Evolutionary conservation across 2,113 vertebrate genomes (phyloP).

Genomic region (Kryptolebias marmoratus): DNA sequence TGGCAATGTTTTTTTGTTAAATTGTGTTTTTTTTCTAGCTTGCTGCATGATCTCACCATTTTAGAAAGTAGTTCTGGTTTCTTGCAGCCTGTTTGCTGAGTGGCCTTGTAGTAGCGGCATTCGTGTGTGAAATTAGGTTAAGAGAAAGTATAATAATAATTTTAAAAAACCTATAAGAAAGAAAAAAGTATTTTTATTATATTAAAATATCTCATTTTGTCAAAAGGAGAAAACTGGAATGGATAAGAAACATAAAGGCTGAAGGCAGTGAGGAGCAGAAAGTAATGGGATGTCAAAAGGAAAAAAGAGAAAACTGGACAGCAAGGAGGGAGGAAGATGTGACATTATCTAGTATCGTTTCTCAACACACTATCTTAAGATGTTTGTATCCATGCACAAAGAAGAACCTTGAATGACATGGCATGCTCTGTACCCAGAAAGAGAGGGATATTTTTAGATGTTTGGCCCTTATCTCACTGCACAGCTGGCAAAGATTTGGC

Average conservation of each 20-base stretch:
- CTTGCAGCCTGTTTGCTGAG: not conserved
- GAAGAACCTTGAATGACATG: slow-evolving; percentile 59
- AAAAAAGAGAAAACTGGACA: slow-evolving; percentile 11
- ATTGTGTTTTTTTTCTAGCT: not conserved
- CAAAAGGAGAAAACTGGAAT: not conserved
- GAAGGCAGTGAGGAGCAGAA: not conserved
- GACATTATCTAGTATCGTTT: slow-evolving; percentile 47
- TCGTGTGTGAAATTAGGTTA: not conserved
- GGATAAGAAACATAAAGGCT: not conserved
- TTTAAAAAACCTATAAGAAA: not conserved
- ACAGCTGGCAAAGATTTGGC: slow-evolving; percentile 62
- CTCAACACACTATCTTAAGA: slow-evolving; percentile 44
- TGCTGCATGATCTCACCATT: not conserved
- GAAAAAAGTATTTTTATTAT: not conserved
- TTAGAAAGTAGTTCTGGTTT: not conserved
- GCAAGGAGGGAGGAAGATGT: slow-evolving; percentile 18
- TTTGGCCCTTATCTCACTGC: slow-evolving; percentile 65
- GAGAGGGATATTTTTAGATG: slow-evolving; percentile 67
- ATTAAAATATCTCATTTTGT: slow-evolving; percentile 5
- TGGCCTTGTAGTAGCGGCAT: not conserved
- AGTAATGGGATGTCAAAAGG: slow-evolving; percentile 23
- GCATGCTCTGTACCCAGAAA: slow-evolving; percentile 38
- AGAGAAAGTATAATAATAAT: too few relatives aligned
- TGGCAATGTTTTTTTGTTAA: too few relatives aligned
- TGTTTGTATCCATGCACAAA: slow-evolving; percentile 57